A percentile compares a stretch with the other conserved stretches of the same genome.
These are phyloP conservation scores for Nannobrachium achirus DNA, from an alignment of 2,113 vertebrate species.

Conservation along the genomic window DNA sequence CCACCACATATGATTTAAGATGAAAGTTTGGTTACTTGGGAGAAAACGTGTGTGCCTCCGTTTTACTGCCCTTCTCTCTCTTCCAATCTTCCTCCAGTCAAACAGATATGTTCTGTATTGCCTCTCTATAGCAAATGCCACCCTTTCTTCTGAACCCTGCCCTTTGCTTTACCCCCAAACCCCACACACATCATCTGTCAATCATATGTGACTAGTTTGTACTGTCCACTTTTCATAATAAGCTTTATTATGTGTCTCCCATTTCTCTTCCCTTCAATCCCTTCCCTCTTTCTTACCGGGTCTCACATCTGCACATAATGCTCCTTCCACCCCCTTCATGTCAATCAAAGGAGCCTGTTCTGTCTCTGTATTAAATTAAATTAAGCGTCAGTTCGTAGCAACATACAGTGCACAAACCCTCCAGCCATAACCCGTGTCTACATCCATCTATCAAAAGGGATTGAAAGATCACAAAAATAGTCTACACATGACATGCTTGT, in stretches of 20 bases:
- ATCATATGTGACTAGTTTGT: too few species aligned
- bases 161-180: neutral
- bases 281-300: conserved; percentile 27
- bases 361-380: conserved; percentile 38
- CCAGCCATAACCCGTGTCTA: conserved; percentile 18
- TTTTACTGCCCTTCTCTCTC: conserved; percentile 11
- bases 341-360: conserved; percentile 71
- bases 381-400: conserved; percentile 38
- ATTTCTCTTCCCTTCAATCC: conserved; percentile 35
- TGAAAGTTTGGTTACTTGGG: too few species aligned
- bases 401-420: neutral
- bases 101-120: neutral
- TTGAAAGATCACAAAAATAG: neutral
- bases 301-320: neutral
- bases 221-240: too few species aligned
- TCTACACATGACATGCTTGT: neutral
- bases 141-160: neutral
- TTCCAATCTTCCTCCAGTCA: neutral
- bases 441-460: conserved; percentile 23
- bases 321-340: conserved; percentile 36
- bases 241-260: neutral
- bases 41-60: neutral
- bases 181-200: neutral
- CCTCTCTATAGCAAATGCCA: conserved; percentile 48
- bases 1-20: too few species aligned